Base-by-base conservation (phyloP, 2,113 vertebrate genomes). In the Calidris pygmaea region DNA sequence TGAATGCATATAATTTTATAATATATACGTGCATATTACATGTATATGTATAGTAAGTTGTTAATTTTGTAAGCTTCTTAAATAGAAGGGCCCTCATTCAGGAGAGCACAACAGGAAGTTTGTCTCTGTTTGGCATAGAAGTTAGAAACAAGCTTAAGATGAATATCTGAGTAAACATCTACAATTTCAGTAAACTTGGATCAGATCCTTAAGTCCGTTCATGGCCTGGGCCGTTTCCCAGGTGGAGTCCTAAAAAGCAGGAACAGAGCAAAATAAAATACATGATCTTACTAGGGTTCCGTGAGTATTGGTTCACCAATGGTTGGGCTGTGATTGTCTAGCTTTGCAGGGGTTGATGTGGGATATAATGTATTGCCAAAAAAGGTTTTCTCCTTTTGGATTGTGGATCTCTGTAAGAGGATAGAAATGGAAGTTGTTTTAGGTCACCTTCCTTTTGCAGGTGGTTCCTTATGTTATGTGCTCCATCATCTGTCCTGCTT, bases 271-370 rank as follows among this genome's bases (percentile, higher is more conserved):
- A 62, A 85, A 68, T 82, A 29, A 78, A 91, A 47, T 18, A 5
- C 20, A 43, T 12, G 55, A 22, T 70, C 20, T 74, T 34, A 2
- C 11, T n/a, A 14, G 20, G 35, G 17, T 56, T 47, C 37, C 3
- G 0, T 19, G 14, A 22, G 15, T 43, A 29, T 29, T 80, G 37
- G 24, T 37, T 67, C 0, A 0, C 34, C 3, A 1, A 0, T 76
- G 73, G 18, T 16, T 81, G 34, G 19, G 21, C 52, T 87, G 58
- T 41, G 37, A 5, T 59, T 35, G 4, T 41, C 47, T 73, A 65
- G 29, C 7, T 45, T 63, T 85, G 30, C 22, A 2, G 59, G 23
- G 37, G 2, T 32, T 71, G 16, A 63, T 24, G n/a, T 68, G 76
- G 24, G 27, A 21, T 41, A 8, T 41, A n/a, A 74, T 10, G 10